Percentiles rank a stretch among this genome's conserved stretches.
Evolutionary conservation across 53 echinoderm and acorn worm genomes (phyloP).

Genomic region (Echinometra lucunter): DNA sequence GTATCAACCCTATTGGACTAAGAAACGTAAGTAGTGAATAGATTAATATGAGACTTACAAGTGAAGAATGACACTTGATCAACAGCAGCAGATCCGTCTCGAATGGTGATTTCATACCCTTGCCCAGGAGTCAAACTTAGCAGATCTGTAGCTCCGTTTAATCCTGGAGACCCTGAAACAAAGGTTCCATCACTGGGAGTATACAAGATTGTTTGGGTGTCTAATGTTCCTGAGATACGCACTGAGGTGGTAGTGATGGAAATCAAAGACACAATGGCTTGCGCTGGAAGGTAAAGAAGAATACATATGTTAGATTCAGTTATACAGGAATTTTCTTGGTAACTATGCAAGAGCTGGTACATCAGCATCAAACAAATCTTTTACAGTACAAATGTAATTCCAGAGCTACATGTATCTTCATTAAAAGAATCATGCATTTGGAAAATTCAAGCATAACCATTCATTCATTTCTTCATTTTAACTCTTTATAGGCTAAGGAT

Average conservation of each 20-base stretch:
- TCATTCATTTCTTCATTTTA: no score
- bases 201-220: not conserved
- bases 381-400: no score
- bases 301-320: no score
- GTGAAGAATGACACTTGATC: constrained; percentile 46
- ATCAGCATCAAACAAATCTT: no score
- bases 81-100: not conserved
- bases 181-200: constrained; percentile 7
- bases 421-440: no score
- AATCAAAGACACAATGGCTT: not conserved
- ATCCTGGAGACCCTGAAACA: not conserved
- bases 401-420: no score
- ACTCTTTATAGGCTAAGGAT: no score
- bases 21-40: no score
- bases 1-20: no score
- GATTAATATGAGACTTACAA: constrained; percentile 4
- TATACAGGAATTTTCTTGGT: no score
- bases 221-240: not conserved
- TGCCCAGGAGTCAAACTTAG: constrained; percentile 11
- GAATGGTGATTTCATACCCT: constrained; percentile 22
- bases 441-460: no score
- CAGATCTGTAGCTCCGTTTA: not conserved
- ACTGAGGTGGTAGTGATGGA: not conserved
- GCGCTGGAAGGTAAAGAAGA: not conserved
- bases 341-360: no score